Percentiles rank a stretch among this genome's conserved stretches.
phyloP scores from a whole-genome alignment of 2,797 vertebrate genomes.

The Danio choprae region DNA sequence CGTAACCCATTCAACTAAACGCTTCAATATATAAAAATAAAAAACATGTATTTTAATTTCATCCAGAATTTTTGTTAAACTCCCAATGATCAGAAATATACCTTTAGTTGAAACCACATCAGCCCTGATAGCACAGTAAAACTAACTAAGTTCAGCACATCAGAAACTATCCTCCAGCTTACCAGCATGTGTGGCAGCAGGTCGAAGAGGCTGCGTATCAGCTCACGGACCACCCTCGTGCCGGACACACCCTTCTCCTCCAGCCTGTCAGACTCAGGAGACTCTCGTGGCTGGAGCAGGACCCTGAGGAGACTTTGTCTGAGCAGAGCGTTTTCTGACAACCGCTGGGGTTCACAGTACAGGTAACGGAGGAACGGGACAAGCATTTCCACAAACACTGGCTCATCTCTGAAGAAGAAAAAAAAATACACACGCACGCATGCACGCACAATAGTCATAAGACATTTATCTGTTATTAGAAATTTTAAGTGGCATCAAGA shows the following conservation, averaged over 20 bases:
- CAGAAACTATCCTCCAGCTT: conserved; percentile 27
- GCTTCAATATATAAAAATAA: too few relatives aligned
- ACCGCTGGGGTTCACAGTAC: conserved; percentile 89
- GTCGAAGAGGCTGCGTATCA: conserved; percentile 82
- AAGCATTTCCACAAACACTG: conserved; percentile 82
- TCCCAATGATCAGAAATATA: background rate
- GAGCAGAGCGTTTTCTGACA: conserved; percentile 83
- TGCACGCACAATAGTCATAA: conserved; percentile 2
- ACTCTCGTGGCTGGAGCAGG: conserved; percentile 74
- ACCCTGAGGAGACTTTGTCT: conserved; percentile 83
- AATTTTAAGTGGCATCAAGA: background rate
- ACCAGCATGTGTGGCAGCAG: conserved; percentile 90
- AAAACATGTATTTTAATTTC: too few relatives aligned
- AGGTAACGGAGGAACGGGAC: conserved; percentile 89
- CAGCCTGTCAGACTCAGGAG: conserved; percentile 27
- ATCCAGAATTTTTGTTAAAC: conserved; percentile 7
- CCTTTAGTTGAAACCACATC: background rate
- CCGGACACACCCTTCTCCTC: conserved; percentile 41
- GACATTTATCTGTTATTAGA: background rate
- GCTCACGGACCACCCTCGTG: conserved; percentile 66
- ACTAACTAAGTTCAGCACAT: background rate
- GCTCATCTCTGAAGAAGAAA: conserved; percentile 74
- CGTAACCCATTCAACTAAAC: too few relatives aligned
- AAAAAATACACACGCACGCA: background rate
- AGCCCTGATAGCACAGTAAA: background rate